Conservation (phyloP, 2,797 vertebrate species). For the Acanthurus leucopareius region DNA sequence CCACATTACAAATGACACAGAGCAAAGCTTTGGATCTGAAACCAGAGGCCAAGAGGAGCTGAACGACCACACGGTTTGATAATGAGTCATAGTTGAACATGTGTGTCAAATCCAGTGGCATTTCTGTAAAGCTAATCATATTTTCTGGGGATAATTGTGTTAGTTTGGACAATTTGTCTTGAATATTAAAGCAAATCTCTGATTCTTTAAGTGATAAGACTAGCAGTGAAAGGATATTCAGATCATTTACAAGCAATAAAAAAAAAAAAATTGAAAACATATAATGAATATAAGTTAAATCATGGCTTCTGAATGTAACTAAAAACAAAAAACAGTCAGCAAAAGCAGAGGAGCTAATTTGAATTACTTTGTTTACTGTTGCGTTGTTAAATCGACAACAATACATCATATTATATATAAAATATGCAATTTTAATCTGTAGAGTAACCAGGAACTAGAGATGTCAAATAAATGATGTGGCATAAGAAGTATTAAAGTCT, state of each 20-base stretch:
- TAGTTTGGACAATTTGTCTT: slow-evolving; percentile 27
- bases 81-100: slow-evolving; percentile 66
- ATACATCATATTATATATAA: not conserved
- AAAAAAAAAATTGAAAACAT: not conserved
- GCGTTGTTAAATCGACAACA: not conserved
- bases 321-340: not conserved
- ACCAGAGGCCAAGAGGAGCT: slow-evolving; percentile 34
- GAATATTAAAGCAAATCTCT: slow-evolving; percentile 20
- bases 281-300: not conserved
- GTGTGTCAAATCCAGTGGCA: slow-evolving; percentile 41
- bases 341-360: not conserved
- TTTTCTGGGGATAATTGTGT: slow-evolving; percentile 32
- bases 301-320: not conserved
- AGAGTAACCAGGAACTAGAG: not conserved
- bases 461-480: not conserved
- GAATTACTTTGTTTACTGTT: not conserved
- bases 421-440: not conserved
- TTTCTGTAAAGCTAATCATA: slow-evolving; percentile 32
- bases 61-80: slow-evolving; percentile 53
- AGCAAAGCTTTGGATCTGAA: slow-evolving; percentile 42
- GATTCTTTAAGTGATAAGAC: not conserved
- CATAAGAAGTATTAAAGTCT: too few species aligned
- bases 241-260: not conserved
- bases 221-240: not conserved
- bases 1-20: slow-evolving; percentile 52